phyloP scores from a whole-genome alignment of 2,113 vertebrate species.

The Lophotis ruficrista region DNA sequence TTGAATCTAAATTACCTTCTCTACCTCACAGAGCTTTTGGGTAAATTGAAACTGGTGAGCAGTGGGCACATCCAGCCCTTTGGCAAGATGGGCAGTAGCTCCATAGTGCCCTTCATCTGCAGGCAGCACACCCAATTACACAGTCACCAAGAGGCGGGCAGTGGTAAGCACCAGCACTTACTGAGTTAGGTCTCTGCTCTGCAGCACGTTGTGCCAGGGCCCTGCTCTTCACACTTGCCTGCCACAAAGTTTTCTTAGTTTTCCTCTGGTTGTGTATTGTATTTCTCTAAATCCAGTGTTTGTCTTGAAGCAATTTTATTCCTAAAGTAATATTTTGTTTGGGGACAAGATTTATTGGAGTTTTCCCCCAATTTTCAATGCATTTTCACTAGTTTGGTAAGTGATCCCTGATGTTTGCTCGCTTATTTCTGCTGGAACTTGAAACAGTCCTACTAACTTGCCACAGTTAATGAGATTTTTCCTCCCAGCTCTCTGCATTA shows the following conservation, averaged over 20 bases:
- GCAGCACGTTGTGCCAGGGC: neutral
- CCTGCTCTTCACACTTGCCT: neutral
- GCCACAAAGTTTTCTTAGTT: neutral
- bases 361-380: neutral
- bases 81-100: neutral
- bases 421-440: neutral
- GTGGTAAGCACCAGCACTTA: neutral
- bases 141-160: neutral
- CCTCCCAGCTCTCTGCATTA: neutral
- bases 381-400: neutral
- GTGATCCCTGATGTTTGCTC: neutral
- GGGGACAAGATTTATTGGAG: neutral
- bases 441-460: neutral
- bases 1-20: neutral
- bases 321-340: neutral
- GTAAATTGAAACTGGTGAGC: neutral
- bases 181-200: neutral
- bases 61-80: neutral
- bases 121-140: neutral
- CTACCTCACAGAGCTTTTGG: neutral
- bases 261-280: neutral
- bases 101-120: neutral
- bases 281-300: neutral
- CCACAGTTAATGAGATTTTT: neutral
- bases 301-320: neutral